phyloP scores from a whole-genome alignment of 2,888 invertebrate species.

The Polia nebulosa region DNA sequence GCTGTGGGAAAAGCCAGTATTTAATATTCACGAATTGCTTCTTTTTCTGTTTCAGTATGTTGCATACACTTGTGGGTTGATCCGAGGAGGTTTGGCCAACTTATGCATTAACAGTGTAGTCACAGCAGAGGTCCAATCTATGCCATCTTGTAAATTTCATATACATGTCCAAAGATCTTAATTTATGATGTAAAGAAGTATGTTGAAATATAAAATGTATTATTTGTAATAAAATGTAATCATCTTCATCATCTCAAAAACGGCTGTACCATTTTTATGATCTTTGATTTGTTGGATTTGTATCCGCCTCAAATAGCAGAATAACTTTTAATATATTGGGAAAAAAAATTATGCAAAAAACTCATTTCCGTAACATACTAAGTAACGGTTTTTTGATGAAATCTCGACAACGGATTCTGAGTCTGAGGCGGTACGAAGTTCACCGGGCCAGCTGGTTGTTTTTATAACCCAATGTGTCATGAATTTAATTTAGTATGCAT shows the following conservation, averaged over 20 bases:
- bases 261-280: no score
- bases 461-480: background rate
- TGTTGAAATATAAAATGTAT: slow-evolving; percentile 19
- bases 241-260: no score
- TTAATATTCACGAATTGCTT: background rate
- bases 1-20: background rate
- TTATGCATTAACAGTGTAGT: slow-evolving; percentile 98
- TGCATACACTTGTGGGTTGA: slow-evolving; percentile 98
- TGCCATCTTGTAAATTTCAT: slow-evolving; percentile 98
- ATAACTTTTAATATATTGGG: no score
- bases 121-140: slow-evolving; percentile 97
- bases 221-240: slow-evolving; percentile 16
- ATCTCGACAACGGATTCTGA: no score
- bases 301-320: no score
- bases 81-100: slow-evolving; percentile 98
- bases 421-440: no score
- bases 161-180: slow-evolving; percentile 94
- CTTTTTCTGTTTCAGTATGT: slow-evolving; percentile 92
- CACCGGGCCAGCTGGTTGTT: no score
- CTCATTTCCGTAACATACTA: no score
- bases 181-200: background rate
- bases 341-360: no score
- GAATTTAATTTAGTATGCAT: background rate
- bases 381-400: no score
- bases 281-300: no score